Evolutionary conservation across 2,888 invertebrate genomes (phyloP).

Genomic region (Athrips mouffetella): DNA sequence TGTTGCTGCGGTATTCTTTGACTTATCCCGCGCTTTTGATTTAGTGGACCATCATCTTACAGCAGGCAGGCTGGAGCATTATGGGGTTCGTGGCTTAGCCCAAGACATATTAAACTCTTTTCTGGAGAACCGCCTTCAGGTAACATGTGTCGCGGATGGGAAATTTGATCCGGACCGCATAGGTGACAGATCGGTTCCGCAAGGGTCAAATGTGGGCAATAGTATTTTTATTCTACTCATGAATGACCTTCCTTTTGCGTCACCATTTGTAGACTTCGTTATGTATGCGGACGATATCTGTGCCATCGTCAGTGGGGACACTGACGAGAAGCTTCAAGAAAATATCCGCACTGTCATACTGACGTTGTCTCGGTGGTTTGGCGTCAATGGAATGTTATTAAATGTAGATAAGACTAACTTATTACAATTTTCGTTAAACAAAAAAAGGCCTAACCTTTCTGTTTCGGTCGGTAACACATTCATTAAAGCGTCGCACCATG

Average conservation of each 20-base stretch:
- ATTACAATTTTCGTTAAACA: too few relatives aligned
- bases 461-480: too few relatives aligned
- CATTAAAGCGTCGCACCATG: too few relatives aligned
- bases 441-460: too few relatives aligned
- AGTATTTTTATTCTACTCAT: not conserved
- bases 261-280: not conserved
- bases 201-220: constrained; percentile 7
- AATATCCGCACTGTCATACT: not conserved
- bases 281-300: constrained; percentile 4
- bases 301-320: not conserved
- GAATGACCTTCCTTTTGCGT: constrained; percentile 1
- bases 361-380: not conserved
- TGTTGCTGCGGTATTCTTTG: not conserved
- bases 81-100: not conserved
- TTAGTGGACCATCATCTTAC: constrained; percentile 1
- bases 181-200: not conserved
- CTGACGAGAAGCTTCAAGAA: not conserved
- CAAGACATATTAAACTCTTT: not conserved
- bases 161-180: not conserved
- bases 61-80: not conserved
- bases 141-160: not conserved
- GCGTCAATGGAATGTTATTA: not conserved
- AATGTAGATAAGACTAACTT: too few relatives aligned
- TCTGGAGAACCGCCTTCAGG: not conserved
- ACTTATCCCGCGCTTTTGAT: constrained; percentile 4